phyloP scores from a whole-genome alignment of 2,888 invertebrate genomes.

The Smittia sp. region DNA sequence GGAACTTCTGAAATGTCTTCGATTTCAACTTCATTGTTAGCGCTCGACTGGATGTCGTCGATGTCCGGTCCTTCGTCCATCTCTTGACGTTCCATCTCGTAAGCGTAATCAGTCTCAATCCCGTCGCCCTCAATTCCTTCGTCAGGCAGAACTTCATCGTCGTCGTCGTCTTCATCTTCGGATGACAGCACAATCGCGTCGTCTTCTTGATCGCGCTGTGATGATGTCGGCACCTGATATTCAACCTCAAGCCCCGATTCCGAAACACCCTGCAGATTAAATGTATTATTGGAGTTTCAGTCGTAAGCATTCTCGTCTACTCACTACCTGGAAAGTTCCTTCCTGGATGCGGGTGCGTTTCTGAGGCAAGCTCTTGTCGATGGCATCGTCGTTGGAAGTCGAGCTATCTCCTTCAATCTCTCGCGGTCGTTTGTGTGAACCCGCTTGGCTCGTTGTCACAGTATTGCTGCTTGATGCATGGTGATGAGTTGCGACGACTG shows the following conservation, averaged over 20 bases:
- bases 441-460: slow-evolving; percentile 67
- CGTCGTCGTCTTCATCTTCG: slow-evolving; percentile 65
- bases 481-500: slow-evolving; percentile 50
- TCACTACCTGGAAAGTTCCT: slow-evolving; percentile 43
- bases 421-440: slow-evolving; percentile 61
- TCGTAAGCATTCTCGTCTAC: slow-evolving; percentile 43
- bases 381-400: slow-evolving; percentile 53
- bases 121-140: slow-evolving; percentile 57
- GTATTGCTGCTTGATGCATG: slow-evolving; percentile 61
- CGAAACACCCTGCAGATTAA: slow-evolving; percentile 56
- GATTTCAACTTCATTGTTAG: slow-evolving; percentile 63
- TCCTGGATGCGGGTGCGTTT: slow-evolving; percentile 51
- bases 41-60: slow-evolving; percentile 57
- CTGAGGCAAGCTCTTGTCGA: slow-evolving; percentile 49
- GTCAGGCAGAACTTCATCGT: slow-evolving; percentile 53
- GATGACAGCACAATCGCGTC: slow-evolving; percentile 78
- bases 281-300: not conserved
- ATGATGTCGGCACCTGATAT: slow-evolving; percentile 82
- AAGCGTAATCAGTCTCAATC: slow-evolving; percentile 59
- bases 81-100: slow-evolving; percentile 57
- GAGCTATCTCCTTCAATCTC: slow-evolving; percentile 59
- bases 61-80: slow-evolving; percentile 57
- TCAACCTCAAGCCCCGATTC: slow-evolving; percentile 65
- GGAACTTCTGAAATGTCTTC: slow-evolving; percentile 65
- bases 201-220: slow-evolving; percentile 81